Conservation (phyloP, 2,113 vertebrate species). For the Lepus timidus region DNA sequence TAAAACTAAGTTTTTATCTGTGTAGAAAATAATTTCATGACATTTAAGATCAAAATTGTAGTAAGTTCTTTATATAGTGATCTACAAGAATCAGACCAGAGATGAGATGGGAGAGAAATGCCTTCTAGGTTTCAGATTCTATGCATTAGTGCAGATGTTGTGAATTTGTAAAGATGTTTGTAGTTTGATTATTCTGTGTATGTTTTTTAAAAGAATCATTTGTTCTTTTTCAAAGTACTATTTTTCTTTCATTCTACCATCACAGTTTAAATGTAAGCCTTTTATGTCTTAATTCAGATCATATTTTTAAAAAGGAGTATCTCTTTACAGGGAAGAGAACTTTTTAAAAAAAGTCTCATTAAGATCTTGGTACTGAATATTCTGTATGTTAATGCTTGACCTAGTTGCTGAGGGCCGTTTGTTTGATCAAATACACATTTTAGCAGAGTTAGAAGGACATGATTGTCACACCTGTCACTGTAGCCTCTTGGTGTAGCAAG, state of each 20-base stretch:
- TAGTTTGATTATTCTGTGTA: constrained; percentile 48
- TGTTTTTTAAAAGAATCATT: constrained; percentile 54
- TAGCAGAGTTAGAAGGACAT: constrained; percentile 52
- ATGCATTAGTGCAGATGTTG: constrained; percentile 56
- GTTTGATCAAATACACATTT: constrained; percentile 49
- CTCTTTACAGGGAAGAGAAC: constrained; percentile 49
- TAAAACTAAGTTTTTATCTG: constrained; percentile 64
- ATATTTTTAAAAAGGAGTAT: constrained; percentile 64
- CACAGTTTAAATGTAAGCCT: constrained; percentile 59
- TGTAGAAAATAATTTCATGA: constrained; percentile 65
- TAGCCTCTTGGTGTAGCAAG: constrained; percentile 58
- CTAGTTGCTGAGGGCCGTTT: constrained; percentile 37
- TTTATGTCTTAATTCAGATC: constrained; percentile 65
- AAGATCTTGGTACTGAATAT: constrained; percentile 63
- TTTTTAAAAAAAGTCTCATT: constrained; percentile 43
- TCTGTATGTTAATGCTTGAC: constrained; percentile 62
- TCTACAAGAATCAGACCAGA: constrained; percentile 59
- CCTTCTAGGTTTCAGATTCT: constrained; percentile 50
- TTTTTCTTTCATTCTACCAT: constrained; percentile 29
- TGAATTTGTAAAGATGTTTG: constrained; percentile 61
- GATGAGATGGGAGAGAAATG: not conserved
- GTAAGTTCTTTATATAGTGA: constrained; percentile 58
- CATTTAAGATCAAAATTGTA: constrained; percentile 60
- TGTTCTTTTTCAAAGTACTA: constrained; percentile 61
- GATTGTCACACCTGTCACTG: not conserved